Conservation (phyloP, 2,113 vertebrate species). For the Benthochromis sp. region DNA sequence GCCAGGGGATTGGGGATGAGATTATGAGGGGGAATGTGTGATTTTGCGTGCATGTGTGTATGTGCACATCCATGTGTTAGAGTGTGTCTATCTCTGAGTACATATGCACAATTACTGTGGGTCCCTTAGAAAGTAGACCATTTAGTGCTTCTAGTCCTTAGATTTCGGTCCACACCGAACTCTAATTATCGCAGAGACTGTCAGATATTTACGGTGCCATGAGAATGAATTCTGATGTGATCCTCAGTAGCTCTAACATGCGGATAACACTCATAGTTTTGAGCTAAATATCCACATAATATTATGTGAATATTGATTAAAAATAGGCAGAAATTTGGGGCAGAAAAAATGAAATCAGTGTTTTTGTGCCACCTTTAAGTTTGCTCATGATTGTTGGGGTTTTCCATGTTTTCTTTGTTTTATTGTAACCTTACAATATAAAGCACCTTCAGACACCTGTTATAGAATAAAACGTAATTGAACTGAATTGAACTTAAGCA, state of each 20-base stretch:
- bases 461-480: not conserved
- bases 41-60: not conserved
- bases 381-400: not conserved
- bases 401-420: not conserved
- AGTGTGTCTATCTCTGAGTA: not conserved
- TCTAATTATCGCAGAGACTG: not conserved
- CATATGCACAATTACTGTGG: constrained; percentile 3
- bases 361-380: not conserved
- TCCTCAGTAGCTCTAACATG: not conserved
- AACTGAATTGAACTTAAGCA: not conserved
- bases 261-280: not conserved
- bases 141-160: not conserved
- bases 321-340: not conserved
- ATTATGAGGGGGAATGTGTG: constrained; percentile 25
- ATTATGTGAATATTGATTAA: not conserved
- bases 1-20: constrained; percentile 55
- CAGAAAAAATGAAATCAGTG: not conserved
- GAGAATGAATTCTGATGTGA: not conserved
- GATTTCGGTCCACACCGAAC: not conserved
- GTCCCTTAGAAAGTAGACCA: not conserved
- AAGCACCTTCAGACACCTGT: not conserved
- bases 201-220: not conserved
- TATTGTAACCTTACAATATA: not conserved
- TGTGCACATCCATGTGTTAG: not conserved
- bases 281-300: not conserved